A percentile compares a stretch with the other conserved stretches of the same genome.
phyloP scores from a whole-genome alignment of 2,888 invertebrate species.

The Cremastinae sp. region DNA sequence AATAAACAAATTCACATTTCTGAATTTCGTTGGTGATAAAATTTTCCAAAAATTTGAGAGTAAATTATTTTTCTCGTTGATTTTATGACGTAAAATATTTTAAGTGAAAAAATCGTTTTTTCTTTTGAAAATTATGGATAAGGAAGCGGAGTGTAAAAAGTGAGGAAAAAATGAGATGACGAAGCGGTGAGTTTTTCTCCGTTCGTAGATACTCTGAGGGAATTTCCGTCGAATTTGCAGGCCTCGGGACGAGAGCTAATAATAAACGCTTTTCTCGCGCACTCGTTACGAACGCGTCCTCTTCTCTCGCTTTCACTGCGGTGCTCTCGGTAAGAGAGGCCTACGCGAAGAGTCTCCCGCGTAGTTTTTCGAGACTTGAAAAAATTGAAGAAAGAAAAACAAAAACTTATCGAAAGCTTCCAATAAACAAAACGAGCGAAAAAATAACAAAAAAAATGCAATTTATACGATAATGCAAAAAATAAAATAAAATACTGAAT shows the following conservation, averaged over 20 bases:
- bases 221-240: constrained; percentile 60
- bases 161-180: constrained; percentile 7
- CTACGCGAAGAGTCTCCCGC: constrained; percentile 60
- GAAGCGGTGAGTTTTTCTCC: neutral
- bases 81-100: no score
- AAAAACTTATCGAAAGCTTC: neutral
- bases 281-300: constrained; percentile 35
- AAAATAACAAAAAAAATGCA: no score
- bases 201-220: constrained; percentile 19
- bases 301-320: constrained; percentile 24
- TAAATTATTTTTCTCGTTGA: no score
- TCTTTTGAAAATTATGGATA: no score
- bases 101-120: no score
- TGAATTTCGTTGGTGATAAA: no score
- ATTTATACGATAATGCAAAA: no score
- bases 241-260: constrained; percentile 52
- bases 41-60: no score
- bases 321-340: constrained; percentile 38
- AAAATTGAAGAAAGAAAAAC: neutral
- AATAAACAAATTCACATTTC: no score
- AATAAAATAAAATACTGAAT: no score
- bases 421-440: no score
- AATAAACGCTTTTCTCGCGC: constrained; percentile 56
- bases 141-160: no score
- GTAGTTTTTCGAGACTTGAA: constrained; percentile 35